Base-by-base conservation (phyloP, 2,888 invertebrate species). In the Callosobruchus maculatus region DNA sequence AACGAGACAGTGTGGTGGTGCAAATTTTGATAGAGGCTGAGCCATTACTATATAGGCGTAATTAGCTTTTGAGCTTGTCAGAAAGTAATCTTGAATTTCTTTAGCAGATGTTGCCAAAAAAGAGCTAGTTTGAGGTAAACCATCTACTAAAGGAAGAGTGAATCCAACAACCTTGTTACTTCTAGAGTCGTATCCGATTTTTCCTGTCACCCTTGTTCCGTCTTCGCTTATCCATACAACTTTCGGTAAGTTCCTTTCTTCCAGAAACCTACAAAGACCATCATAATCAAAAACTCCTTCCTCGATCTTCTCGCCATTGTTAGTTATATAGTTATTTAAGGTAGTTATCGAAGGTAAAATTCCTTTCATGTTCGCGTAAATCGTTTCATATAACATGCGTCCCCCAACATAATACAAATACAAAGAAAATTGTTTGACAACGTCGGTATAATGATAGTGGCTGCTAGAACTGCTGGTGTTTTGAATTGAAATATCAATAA, bases 121-220 rank as follows among this genome's bases (percentile, higher is more conserved):
- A 7, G 73, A 30, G 71, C 78, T 73, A 70, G 20, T 73, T 18
- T 68, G 13, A 2, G 80, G 81, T 20, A 78, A 9, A 21, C 79
- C 78, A 72, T 78, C 76, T 70, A 71, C 73, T 71, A 79, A 70
- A 20, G 80, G 79, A 13, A 80, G 20, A 49, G 76, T 75, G 74
- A 80, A 80, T 75, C 80, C 80, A 22, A 81, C 73, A n/a, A 80
- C 69, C 73, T 80, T 78, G 67, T 80, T 82, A 20, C 72, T 77
- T 72, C 67, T 79, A 9, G 75, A 49, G 30, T 80, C 75, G 66
- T 81, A 81, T 72, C 81, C 76, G 21, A 80, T 80, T 78, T 74
- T 77, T 22, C 75, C 74, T 2, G 72, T 78, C 5, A 80, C 71
- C 20, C 80, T 69, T 18, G 78, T 81, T 0, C 73, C 79, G 70